phyloP scores from a whole-genome alignment of 2,888 invertebrate species.

The Drosophila percnosoma region DNA sequence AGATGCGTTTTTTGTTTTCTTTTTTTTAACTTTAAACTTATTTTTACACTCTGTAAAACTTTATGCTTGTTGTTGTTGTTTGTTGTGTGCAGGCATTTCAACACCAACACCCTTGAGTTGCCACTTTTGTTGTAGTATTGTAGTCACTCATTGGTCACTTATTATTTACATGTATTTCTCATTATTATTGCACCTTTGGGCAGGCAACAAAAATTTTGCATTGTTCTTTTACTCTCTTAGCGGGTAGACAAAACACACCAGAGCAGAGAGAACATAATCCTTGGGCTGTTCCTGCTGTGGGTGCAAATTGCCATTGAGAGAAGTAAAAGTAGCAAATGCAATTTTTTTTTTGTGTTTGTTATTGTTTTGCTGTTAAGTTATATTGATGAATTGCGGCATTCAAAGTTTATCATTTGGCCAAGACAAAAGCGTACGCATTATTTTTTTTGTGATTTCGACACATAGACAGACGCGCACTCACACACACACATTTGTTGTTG shows the following conservation, averaged over 20 bases:
- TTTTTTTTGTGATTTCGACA: conserved; percentile 27
- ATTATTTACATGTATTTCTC: conserved; percentile 1
- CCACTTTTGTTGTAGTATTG: background rate
- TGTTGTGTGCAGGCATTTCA: conserved; percentile 24
- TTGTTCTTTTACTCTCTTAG: conserved; percentile 30
- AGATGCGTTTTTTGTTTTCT: background rate
- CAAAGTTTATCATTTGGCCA: conserved; percentile 38
- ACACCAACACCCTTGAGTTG: background rate
- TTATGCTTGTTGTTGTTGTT: conserved; percentile 21
- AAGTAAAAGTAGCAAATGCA: conserved; percentile 50
- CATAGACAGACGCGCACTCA: conserved; percentile 34
- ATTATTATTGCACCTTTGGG: conserved; percentile 28
- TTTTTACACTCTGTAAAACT: conserved; percentile 37
- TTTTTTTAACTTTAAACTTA: conserved; percentile 13
- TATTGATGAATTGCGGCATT: conserved; percentile 23
- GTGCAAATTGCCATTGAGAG: conserved; percentile 42
- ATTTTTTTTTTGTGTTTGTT: conserved; percentile 36
- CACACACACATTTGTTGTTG: conserved; percentile 34
- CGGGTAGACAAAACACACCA: conserved; percentile 46
- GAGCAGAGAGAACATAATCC: conserved; percentile 84
- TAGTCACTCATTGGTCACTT: background rate
- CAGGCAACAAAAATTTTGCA: conserved; percentile 42
- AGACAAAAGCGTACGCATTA: conserved; percentile 44
- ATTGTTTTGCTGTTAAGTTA: conserved; percentile 24
- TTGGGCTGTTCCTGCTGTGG: conserved; percentile 82